A percentile compares a stretch with the other conserved stretches of the same genome.
phyloP scores from a whole-genome alignment of 2,113 vertebrate species.

The Xyrauchen texanus region DNA sequence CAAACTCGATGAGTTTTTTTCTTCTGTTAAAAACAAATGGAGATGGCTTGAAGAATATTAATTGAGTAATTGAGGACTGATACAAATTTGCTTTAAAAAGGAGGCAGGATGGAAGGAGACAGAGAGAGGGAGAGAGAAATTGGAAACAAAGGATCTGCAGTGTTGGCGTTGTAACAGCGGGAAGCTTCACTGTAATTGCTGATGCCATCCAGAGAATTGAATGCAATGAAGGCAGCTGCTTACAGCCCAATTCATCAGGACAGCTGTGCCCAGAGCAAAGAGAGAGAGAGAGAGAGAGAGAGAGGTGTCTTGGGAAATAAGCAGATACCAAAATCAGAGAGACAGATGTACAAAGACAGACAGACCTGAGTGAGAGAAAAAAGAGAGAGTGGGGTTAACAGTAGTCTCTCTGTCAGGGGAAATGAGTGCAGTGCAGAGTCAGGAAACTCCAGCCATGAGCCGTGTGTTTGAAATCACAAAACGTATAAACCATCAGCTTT shows the following conservation, averaged over 20 bases:
- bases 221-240: slow-evolving; percentile 77
- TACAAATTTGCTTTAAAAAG: background rate
- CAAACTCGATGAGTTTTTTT: too few relatives aligned
- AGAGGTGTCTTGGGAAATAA: slow-evolving; percentile 71
- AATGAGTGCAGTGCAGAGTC: slow-evolving; percentile 7
- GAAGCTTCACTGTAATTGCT: slow-evolving; percentile 70
- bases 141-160: slow-evolving; percentile 34
- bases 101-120: slow-evolving; percentile 4
- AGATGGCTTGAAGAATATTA: too few relatives aligned
- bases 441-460: background rate
- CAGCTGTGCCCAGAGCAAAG: slow-evolving; percentile 45
- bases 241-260: slow-evolving; percentile 74
- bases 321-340: slow-evolving; percentile 27
- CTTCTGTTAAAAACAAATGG: too few relatives aligned
- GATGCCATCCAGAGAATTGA: slow-evolving; percentile 76
- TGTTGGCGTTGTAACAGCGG: slow-evolving; percentile 56
- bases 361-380: background rate
- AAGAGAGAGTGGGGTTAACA: slow-evolving; percentile 3
- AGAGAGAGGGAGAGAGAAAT: background rate
- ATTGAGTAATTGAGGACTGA: too few relatives aligned
- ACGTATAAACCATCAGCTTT: too few relatives aligned
- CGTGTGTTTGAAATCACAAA: too few relatives aligned
- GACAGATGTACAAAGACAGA: background rate
- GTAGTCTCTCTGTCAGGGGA: background rate
- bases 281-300: background rate